Evolutionary conservation across 1,140 invertebrate species (phyloP).

Genomic region (Theocolax elegans): DNA sequence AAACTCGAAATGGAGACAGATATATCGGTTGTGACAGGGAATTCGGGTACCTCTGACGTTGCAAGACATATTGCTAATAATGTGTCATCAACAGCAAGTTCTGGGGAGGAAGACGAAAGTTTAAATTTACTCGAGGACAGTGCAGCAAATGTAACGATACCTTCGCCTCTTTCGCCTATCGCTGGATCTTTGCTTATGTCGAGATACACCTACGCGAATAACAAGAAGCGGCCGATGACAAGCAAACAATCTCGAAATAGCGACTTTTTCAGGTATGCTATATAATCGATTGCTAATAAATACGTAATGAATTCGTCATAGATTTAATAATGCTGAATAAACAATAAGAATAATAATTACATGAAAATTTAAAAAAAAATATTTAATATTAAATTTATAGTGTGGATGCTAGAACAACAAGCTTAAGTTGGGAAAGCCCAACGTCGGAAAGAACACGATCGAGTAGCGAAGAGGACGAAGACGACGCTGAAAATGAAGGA

Average conservation of each 20-base stretch:
- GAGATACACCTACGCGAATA: conserved; percentile 63
- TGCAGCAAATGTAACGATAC: conserved; percentile 60
- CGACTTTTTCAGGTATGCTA: conserved; percentile 30
- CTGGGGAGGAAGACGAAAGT: conserved; percentile 54
- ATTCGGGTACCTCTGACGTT: neutral
- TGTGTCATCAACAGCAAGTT: conserved; percentile 53
- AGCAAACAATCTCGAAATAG: neutral
- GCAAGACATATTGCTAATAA: conserved; percentile 47
- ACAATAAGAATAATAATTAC: too few relatives aligned
- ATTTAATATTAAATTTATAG: neutral
- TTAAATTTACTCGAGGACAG: conserved; percentile 56
- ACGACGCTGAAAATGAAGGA: conserved; percentile 42
- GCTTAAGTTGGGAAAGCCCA: conserved; percentile 57
- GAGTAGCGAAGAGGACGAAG: conserved; percentile 46
- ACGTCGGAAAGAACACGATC: conserved; percentile 56
- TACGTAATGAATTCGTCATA: neutral
- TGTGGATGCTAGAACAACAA: conserved; percentile 3
- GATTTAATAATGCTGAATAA: neutral
- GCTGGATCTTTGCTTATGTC: conserved; percentile 61
- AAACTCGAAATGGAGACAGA: conserved; percentile 6
- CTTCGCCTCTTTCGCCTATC: conserved; percentile 62
- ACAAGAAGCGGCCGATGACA: conserved; percentile 52
- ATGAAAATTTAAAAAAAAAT: too few relatives aligned
- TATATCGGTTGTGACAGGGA: neutral
- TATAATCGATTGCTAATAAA: neutral